Percentiles rank a stretch among this genome's conserved stretches.
These are phyloP conservation scores for Camarhynchus parvulus DNA, from an alignment of 2,113 vertebrate species.

Conservation along the genomic window DNA sequence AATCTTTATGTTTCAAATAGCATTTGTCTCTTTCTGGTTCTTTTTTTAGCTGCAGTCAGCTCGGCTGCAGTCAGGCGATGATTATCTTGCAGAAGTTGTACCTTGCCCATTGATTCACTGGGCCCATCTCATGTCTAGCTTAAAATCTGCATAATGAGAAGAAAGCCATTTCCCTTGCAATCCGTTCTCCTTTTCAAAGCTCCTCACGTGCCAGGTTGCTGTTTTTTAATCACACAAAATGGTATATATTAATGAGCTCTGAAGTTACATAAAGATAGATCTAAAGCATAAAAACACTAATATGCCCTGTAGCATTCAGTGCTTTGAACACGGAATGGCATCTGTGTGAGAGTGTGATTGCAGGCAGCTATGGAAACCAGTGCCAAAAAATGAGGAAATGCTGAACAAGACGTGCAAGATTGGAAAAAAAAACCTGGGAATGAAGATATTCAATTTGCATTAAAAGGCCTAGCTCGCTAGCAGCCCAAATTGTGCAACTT, in stretches of 20 bases:
- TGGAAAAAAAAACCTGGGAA: constrained; percentile 1
- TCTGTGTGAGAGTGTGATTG: constrained; percentile 40
- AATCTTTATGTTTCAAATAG: not conserved
- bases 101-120: not conserved
- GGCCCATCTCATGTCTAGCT: not conserved
- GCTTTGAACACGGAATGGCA: constrained; percentile 56
- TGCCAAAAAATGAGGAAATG: constrained; percentile 36
- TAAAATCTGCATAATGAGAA: constrained; percentile 28
- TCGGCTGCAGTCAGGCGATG: not conserved
- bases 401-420: not conserved
- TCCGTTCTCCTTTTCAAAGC: constrained; percentile 41
- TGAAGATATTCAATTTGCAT: constrained; percentile 40
- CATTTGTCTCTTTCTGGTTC: not conserved
- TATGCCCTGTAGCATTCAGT: constrained; percentile 40
- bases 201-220: constrained; percentile 18
- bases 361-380: constrained; percentile 52
- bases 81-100: not conserved
- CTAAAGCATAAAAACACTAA: constrained; percentile 43
- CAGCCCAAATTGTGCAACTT: not conserved
- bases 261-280: constrained; percentile 57
- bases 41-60: not conserved
- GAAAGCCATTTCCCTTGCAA: not conserved
- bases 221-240: constrained; percentile 63
- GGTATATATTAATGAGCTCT: constrained; percentile 66
- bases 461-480: not conserved